phyloP scores from a whole-genome alignment of 2,888 invertebrate genomes.

The Netelia melanura region DNA sequence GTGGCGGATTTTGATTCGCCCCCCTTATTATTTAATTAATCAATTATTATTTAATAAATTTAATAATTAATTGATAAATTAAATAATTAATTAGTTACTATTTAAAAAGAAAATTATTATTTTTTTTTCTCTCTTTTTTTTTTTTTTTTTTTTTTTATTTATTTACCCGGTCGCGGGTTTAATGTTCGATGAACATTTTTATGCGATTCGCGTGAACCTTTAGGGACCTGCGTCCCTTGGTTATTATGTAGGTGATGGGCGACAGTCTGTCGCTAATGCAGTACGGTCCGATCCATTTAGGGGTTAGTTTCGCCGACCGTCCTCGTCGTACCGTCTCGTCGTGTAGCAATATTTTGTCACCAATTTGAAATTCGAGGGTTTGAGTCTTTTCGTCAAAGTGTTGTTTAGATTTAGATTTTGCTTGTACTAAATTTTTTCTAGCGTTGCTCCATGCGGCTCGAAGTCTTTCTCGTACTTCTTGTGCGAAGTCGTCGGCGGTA shows the following conservation, averaged over 20 bases:
- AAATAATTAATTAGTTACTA: no score
- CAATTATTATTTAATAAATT: no score
- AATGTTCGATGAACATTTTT: no score
- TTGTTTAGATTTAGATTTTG: slow-evolving; percentile 18
- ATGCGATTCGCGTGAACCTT: not conserved
- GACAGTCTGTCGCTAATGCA: not conserved
- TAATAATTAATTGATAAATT: no score
- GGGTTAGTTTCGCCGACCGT: slow-evolving; percentile 28
- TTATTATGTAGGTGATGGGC: not conserved
- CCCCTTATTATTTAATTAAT: no score
- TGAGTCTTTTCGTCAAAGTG: slow-evolving; percentile 4
- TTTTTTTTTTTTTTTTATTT: no score
- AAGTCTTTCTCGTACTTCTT: slow-evolving; percentile 11
- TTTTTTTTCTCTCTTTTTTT: no score
- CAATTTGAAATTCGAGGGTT: not conserved
- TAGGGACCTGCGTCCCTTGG: not conserved
- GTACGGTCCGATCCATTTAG: slow-evolving; percentile 30
- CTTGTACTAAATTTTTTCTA: not conserved
- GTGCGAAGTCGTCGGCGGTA: slow-evolving; percentile 19
- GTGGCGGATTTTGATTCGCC: no score
- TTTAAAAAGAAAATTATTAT: no score
- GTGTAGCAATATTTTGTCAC: slow-evolving; percentile 22
- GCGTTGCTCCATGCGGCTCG: slow-evolving; percentile 31
- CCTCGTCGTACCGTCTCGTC: slow-evolving; percentile 7
- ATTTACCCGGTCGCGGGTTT: no score